These are phyloP conservation scores for Colaptes auratus DNA, from an alignment of 2,113 vertebrate species.

Conservation along the genomic window DNA sequence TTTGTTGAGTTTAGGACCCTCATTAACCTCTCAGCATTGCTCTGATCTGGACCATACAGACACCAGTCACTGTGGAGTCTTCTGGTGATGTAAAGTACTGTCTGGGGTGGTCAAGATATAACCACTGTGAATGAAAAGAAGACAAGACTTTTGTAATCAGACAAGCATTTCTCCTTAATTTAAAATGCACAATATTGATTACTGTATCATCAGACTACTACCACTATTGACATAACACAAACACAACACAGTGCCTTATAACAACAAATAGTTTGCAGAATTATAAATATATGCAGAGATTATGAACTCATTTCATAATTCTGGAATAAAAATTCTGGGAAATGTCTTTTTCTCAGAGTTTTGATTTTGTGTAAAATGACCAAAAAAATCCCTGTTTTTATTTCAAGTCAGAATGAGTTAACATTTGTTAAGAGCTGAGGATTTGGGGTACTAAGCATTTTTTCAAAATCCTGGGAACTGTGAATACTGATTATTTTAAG, in stretches of 20 bases:
- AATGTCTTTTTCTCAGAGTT: neutral
- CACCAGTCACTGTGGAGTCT: neutral
- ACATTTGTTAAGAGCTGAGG: neutral
- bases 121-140: neutral
- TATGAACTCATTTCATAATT: neutral
- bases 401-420: neutral
- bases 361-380: neutral
- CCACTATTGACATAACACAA: neutral
- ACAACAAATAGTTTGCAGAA: neutral
- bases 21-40: fast-evolving
- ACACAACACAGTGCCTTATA: neutral
- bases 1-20: neutral
- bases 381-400: neutral
- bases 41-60: neutral
- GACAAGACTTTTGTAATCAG: neutral
- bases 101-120: neutral
- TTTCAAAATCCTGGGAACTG: neutral
- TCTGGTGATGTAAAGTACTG: neutral
- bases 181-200: neutral
- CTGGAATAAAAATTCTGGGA: neutral
- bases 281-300: neutral
- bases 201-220: neutral
- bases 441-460: neutral
- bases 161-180: neutral
- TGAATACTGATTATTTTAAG: slow-evolving; percentile 19